Base-by-base conservation (phyloP, 2,797 vertebrate species). In the Anas bahamensis region DNA sequence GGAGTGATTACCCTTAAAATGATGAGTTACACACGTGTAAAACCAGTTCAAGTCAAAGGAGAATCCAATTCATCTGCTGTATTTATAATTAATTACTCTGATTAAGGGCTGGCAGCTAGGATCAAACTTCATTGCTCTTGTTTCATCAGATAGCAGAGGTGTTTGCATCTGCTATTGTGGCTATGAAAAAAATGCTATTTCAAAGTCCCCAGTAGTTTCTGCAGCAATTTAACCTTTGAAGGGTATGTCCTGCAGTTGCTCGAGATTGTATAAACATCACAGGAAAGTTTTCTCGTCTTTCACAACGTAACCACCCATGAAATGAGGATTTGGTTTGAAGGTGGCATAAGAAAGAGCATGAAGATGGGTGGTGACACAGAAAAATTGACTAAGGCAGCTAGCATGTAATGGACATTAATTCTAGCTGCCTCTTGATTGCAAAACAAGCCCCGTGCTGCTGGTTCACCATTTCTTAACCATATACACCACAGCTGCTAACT, bases 161-260 rank as follows among this genome's bases (percentile, higher is more conserved):
- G 94, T 93, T 94, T 75, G 76, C 88, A 87, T 97, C 90, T 96
- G 95, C 95, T 97, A 86, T 94, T 64, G 65, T 59, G 90, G 60
- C 90, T 95, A 64, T 93, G 90, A 95, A 82, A 93, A 94, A 96
- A 95, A 78, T 60, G 87, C 13, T 6, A 18, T 91, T 96, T 96
- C 76, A 91, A 97, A 97, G 82, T 94, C 81, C 79, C 92, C 89
- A 78, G 78, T 92, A 96, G 89, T 88, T 97, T 78, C 94, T 97
- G 93, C 95, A 97, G 93, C 88, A 94, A 93, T 95, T 96, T 97
- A 96, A 95, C 96, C 97, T 96, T 95, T 96, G 96, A 94, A 96
- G 83, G 94, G 92, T 95, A 96, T 88, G 93, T 97, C 88, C 93
- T 89, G 68, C 88, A 94, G 88, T 97, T 96, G 86, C 89, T 96